phyloP scores from a whole-genome alignment of 2,113 vertebrate genomes.

The Morphnarchus princeps region DNA sequence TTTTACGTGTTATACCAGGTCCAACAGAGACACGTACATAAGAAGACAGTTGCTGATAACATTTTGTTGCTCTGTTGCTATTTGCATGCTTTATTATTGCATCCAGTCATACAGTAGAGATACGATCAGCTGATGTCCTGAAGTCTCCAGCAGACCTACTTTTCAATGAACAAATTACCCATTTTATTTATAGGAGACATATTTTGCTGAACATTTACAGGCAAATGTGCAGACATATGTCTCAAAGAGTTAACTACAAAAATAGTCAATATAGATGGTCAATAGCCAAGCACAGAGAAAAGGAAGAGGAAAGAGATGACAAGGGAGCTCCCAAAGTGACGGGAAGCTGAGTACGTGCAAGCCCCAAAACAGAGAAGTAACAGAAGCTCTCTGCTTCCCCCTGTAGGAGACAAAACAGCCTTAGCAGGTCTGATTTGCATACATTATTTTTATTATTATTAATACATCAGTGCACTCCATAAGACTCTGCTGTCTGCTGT shows the following conservation, averaged over 20 bases:
- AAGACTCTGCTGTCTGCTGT: not conserved
- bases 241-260: constrained; percentile 3
- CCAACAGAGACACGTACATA: not conserved
- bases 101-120: not conserved
- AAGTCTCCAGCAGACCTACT: not conserved
- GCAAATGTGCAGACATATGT: not conserved
- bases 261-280: not conserved
- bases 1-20: not conserved
- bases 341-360: not conserved
- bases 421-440: not conserved
- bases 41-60: not conserved
- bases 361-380: not conserved
- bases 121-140: not conserved
- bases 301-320: not conserved
- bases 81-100: not conserved
- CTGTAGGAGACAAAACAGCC: not conserved
- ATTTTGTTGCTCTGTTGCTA: not conserved
- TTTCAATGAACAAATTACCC: not conserved
- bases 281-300: not conserved
- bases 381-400: constrained; percentile 36
- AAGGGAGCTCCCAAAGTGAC: not conserved
- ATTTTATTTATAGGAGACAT: not conserved
- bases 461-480: not conserved
- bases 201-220: not conserved
- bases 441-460: not conserved